Percentiles rank a stretch among this genome's conserved stretches.
Evolutionary conservation across 2,888 invertebrate species (phyloP).

Genomic region (Pollenia angustigena): DNA sequence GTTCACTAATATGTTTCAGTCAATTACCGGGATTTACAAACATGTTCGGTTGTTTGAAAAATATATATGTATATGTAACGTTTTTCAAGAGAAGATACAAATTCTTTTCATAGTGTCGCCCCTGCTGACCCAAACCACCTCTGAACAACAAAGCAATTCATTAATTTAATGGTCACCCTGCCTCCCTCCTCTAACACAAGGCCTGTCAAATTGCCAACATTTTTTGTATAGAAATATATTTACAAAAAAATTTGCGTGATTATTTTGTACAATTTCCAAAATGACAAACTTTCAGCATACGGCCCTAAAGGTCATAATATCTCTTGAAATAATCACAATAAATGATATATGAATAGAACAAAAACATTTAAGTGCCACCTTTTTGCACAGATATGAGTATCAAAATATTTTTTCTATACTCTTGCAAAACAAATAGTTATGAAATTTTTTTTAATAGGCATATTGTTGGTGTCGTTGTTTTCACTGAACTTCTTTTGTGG

Average conservation of each 20-base stretch:
- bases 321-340: not conserved
- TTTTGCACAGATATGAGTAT: not conserved
- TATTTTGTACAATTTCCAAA: not conserved
- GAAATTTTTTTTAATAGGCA: constrained; percentile 34
- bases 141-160: not conserved
- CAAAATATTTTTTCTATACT: not conserved
- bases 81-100: too few species aligned
- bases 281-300: constrained; percentile 29
- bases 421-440: constrained; percentile 32
- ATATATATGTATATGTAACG: too few species aligned
- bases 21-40: too few species aligned
- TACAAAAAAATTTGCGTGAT: not conserved
- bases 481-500: constrained; percentile 24
- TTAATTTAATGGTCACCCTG: not conserved
- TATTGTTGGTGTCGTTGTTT: constrained; percentile 40
- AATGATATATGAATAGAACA: not conserved
- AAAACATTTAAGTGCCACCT: not conserved
- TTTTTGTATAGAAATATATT: not conserved
- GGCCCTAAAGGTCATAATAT: constrained; percentile 12
- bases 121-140: not conserved
- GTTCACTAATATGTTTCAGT: too few species aligned
- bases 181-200: not conserved
- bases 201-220: constrained; percentile 22
- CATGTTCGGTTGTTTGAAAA: too few species aligned
- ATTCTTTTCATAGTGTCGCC: too few species aligned